Base-by-base conservation (phyloP, 2,797 vertebrate genomes). In the Dromococcyx pavoninus region DNA sequence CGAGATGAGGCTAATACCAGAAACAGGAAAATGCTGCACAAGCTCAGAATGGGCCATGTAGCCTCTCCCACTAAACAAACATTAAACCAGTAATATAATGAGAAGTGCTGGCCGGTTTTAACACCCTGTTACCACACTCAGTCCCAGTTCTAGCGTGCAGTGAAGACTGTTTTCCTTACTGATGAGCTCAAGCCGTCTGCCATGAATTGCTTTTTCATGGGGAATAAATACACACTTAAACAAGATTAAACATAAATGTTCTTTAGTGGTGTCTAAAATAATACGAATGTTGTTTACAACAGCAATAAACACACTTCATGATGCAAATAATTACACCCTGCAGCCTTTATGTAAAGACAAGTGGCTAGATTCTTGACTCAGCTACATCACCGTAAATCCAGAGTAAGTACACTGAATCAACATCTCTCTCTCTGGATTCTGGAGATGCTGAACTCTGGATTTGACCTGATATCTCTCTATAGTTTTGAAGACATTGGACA, bases 291-390 rank as follows among this genome's bases (percentile, higher is more conserved):
- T 94, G 95, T 95, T 94, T 94, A 91, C 83, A 96, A 94, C 41
- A 64, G 94, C 95, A 93, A 97, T 95, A 96, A 95, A 93, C 89
- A 90, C 67, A 96, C 91, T 97, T 96, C 91, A 90, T 84, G 88
- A 94, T 86, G 95, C 94, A 97, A 96, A 94, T 96, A 96, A 97
- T 96, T 94, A 93, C 60, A 94, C 94, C 96, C 96, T 88, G 91
- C 79, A 96, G 96, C 79, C 88, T 95, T 93, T 95, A 93, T 88
- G 76, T 91, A 94, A 94, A 90, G 73, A 74, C 56, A 92, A 95
- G 71, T 0, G 41, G 67, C 27, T 7, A 0, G 65, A 93, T 94
- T 94, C 76, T 95, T 70, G 64, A 84, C 41, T 91, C 48, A 50
- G 83, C 82, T 92, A 35, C 60, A 91, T 70, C 79, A 70, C 48